Evolutionary conservation across 2,797 vertebrate species (phyloP).

Genomic region (Scolopax rusticola): DNA sequence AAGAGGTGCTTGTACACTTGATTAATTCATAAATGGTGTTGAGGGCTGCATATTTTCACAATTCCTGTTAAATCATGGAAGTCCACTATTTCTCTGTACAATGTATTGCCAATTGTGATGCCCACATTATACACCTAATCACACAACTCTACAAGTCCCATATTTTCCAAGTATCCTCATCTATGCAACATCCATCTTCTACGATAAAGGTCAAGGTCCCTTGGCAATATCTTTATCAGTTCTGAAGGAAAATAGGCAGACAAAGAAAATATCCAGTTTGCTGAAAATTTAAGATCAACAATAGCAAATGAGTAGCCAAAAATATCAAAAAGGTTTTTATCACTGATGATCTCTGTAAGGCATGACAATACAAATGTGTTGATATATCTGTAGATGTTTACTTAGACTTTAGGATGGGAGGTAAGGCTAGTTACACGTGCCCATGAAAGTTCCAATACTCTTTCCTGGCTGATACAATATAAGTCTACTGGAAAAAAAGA

Average conservation of each 20-base stretch:
- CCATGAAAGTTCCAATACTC: background rate
- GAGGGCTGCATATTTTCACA: conserved; percentile 74
- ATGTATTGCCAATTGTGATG: conserved; percentile 46
- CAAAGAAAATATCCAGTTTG: background rate
- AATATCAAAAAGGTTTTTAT: background rate
- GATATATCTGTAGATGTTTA: background rate
- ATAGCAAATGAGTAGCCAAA: background rate
- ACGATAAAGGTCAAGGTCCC: conserved; percentile 23
- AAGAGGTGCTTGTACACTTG: conserved; percentile 77
- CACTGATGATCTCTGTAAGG: background rate
- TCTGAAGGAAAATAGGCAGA: background rate
- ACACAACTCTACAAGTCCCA: conserved; percentile 15
- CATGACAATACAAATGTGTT: background rate
- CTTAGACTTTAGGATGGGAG: background rate
- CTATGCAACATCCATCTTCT: conserved; percentile 28
- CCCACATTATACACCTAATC: conserved; percentile 56
- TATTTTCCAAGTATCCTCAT: conserved; percentile 56
- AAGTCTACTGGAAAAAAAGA: background rate
- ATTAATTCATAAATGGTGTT: conserved; percentile 80
- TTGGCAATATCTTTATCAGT: conserved; percentile 15
- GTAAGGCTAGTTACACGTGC: background rate
- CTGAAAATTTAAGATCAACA: background rate
- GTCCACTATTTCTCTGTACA: conserved; percentile 61
- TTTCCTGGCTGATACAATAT: background rate
- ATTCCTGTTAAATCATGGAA: conserved; percentile 75